Evolutionary conservation across 23 tunicate species (phyloP).

Genomic region (Botrylloides violaceus): DNA sequence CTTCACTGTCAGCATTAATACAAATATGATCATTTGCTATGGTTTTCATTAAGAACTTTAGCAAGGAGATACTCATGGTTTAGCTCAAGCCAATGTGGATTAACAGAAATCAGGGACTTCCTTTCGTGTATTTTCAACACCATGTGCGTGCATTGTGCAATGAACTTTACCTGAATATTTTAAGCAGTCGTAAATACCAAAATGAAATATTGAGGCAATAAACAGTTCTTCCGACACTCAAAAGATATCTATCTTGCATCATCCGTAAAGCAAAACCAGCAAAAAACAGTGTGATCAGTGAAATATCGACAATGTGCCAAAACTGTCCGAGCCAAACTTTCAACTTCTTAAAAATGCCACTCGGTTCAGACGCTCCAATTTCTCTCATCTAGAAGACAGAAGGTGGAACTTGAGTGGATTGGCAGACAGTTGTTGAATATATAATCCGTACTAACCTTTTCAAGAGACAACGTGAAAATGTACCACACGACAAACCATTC

Average conservation of each 20-base stretch:
- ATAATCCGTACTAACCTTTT: constrained; percentile 51
- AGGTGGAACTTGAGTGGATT: not conserved
- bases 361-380: constrained; percentile 70
- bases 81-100: too few relatives aligned
- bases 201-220: constrained; percentile 65
- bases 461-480: constrained; percentile 44
- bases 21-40: too few relatives aligned
- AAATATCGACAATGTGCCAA: constrained; percentile 57
- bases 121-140: too few relatives aligned
- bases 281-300: constrained; percentile 39
- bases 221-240: constrained; percentile 54
- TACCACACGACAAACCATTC: constrained; percentile 73
- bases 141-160: too few relatives aligned
- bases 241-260: constrained; percentile 26
- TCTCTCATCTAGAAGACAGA: constrained; percentile 46
- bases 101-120: too few relatives aligned
- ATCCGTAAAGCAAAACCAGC: constrained; percentile 45
- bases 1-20: too few relatives aligned
- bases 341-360: constrained; percentile 48
- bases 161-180: constrained; percentile 82
- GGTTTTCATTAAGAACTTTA: too few relatives aligned
- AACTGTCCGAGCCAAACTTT: constrained; percentile 64
- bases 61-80: too few relatives aligned
- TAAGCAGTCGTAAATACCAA: constrained; percentile 75
- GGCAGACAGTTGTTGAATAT: not conserved